Conservation (phyloP, 1,140 invertebrate genomes). For the Heliconius hermathena region DNA sequence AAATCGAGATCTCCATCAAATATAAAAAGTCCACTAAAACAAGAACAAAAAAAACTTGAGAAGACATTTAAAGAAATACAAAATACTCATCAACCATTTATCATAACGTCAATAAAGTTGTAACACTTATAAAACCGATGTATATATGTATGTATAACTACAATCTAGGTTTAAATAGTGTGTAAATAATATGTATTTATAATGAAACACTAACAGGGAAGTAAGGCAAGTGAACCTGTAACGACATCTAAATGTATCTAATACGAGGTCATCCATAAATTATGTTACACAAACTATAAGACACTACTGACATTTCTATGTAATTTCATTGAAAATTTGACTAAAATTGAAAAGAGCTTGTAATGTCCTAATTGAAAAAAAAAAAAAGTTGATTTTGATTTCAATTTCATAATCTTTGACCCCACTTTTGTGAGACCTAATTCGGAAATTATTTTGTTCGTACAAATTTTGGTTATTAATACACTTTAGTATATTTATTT, state of each 20-base stretch:
- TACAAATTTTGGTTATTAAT: too few species aligned
- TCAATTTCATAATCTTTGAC: too few species aligned
- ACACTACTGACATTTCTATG: too few species aligned
- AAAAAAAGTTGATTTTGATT: too few species aligned
- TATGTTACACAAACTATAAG: too few species aligned
- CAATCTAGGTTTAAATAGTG: slow-evolving; percentile 29
- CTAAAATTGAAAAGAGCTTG: too few species aligned
- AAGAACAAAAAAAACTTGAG: background rate
- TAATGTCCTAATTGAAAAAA: too few species aligned
- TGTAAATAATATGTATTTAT: slow-evolving; percentile 32
- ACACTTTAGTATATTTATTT: too few species aligned
- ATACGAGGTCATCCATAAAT: background rate
- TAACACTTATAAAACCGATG: slow-evolving; percentile 34
- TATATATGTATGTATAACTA: slow-evolving; percentile 30
- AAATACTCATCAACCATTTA: slow-evolving; percentile 16
- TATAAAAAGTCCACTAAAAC: background rate
- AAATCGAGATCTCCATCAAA: background rate
- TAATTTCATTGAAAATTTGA: too few species aligned
- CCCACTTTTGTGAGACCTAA: too few species aligned
- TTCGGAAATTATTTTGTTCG: too few species aligned
- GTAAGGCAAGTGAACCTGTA: slow-evolving; percentile 60
- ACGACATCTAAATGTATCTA: slow-evolving; percentile 34
- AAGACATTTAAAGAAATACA: slow-evolving; percentile 19
- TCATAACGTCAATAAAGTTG: slow-evolving; percentile 31
- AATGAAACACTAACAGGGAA: slow-evolving; percentile 41